Percentiles rank a stretch among this genome's conserved stretches.
Conservation (phyloP, 2,888 invertebrate species). For the Heliconius cydno region DNA sequence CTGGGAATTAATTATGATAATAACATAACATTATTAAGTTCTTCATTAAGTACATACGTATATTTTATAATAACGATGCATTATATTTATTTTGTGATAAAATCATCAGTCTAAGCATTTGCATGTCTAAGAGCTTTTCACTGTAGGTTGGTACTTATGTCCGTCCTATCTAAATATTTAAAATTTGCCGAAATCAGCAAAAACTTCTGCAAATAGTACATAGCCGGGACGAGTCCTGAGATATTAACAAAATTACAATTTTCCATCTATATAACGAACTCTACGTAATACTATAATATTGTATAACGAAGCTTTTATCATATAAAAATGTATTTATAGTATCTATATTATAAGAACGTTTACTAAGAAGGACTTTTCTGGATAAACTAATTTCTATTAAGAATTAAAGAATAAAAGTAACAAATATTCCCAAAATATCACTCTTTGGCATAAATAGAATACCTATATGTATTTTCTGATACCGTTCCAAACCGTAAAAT, state of each 20-base stretch:
- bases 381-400: too few relatives aligned
- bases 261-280: too few relatives aligned
- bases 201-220: not conserved
- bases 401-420: too few relatives aligned
- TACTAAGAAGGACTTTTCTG: too few relatives aligned
- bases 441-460: not conserved
- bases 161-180: not conserved
- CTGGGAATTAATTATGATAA: slow-evolving; percentile 8
- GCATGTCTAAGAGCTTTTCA: not conserved
- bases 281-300: too few relatives aligned
- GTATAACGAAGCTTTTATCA: too few relatives aligned
- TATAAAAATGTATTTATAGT: too few relatives aligned
- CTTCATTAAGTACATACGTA: not conserved
- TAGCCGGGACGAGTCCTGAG: not conserved
- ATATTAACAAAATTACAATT: not conserved
- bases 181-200: not conserved
- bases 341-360: too few relatives aligned
- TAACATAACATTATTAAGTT: not conserved
- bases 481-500: slow-evolving; percentile 7
- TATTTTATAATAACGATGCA: not conserved
- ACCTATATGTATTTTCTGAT: not conserved
- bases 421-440: too few relatives aligned
- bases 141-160: too few relatives aligned
- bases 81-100: not conserved
- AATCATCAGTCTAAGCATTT: not conserved